Evolutionary conservation across 2,113 vertebrate genomes (phyloP).

Genomic region (Regulus satrapa): DNA sequence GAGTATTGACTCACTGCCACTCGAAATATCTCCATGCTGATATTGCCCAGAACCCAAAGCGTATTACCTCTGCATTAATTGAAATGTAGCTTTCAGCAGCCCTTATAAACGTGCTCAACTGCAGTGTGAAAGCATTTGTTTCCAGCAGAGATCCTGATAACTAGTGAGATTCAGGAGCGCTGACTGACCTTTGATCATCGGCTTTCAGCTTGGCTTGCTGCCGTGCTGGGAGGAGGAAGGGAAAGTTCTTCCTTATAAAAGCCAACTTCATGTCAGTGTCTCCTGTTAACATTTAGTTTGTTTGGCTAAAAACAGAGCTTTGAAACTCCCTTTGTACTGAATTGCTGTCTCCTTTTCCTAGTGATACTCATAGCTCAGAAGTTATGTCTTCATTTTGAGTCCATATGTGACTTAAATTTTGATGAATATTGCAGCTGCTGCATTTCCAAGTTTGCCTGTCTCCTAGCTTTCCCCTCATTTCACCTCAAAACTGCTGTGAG

Average conservation of each 20-base stretch:
- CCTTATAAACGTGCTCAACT: neutral
- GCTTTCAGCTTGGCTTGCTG: constrained; percentile 27
- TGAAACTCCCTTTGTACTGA: neutral
- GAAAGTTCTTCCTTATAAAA: constrained; percentile 32
- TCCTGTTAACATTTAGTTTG: constrained; percentile 20
- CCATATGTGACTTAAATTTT: constrained; percentile 22
- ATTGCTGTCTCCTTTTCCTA: neutral
- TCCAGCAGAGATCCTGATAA: constrained; percentile 25
- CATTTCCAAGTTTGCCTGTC: neutral
- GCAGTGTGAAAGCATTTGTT: constrained; percentile 41
- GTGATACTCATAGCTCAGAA: neutral
- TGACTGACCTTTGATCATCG: constrained; percentile 42
- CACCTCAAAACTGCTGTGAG: neutral
- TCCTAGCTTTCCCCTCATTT: neutral
- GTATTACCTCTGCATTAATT: neutral
- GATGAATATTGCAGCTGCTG: neutral
- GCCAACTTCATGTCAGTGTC: constrained; percentile 19
- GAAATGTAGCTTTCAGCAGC: constrained; percentile 48
- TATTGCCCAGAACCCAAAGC: neutral
- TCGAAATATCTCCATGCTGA: neutral
- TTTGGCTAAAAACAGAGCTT: neutral
- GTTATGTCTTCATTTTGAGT: neutral
- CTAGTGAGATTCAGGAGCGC: constrained; percentile 4
- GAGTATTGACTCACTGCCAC: constrained; percentile 9
- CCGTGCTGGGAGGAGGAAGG: neutral